Base-by-base conservation (phyloP, 2,113 vertebrate genomes). In the Amia ocellicauda region DNA sequence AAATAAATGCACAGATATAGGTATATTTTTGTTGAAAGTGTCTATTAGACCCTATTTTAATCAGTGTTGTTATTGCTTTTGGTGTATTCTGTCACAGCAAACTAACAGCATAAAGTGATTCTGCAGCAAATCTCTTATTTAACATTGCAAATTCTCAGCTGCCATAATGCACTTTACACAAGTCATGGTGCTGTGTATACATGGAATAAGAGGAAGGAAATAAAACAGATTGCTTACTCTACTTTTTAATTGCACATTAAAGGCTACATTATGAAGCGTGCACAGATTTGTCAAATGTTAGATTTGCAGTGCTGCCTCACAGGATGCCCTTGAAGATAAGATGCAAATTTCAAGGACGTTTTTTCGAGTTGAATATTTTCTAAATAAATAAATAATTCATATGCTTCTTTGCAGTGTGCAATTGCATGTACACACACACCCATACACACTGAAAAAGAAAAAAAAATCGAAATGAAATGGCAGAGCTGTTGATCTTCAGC, bases 301-400 rank as follows among this genome's bases (percentile, higher is more conserved):
- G 72, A 82, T 7, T 76, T 77, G 77, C 76, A 69, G 53, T 64
- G 75, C 74, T 74, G 74, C 70, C 68, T 75, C 64, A 75, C 75
- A 70, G 69, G 75, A 67, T 68, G 80, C 77, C 83, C 84, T 87
- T 85, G 85, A 85, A 81, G 85, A 85, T 83, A 83, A 86, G 86
- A 89, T 87, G 84, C 85, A 87, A 89, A 89, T 88, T 83, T 75
- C 86, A 89, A 86, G 86, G 86, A 81, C 77, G 63, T 76, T n/a
- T n/a, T n/a, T 78, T 78, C 79, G 77, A 78, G 82, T 81, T 80
- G 81, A 82, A 85, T 78, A 77, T 71, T 83, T 78, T 73, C 62
- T 61, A 71, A 82, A 88, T 87, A 81, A 80, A 76, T 83, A 77
- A 83, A 88, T 89, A 81, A 89, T 88, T 89, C 84, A 87, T 87